phyloP scores from a whole-genome alignment of 2,113 vertebrate species.

The Xiphophorus maculatus region DNA sequence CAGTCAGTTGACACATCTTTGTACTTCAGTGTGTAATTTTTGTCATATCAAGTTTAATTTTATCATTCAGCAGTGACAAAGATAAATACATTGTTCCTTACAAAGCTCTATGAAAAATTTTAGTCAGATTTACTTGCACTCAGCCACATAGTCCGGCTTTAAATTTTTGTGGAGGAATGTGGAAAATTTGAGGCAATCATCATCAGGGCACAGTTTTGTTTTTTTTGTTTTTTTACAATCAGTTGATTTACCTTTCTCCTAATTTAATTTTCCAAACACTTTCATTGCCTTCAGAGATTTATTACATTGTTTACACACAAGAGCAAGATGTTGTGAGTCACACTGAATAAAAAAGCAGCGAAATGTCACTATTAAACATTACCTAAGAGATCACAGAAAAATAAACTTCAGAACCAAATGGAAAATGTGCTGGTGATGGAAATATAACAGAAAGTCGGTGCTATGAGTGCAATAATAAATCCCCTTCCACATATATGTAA shows the following conservation, averaged over 20 bases:
- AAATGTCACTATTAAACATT: conserved; percentile 35
- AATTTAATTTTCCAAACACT: conserved; percentile 16
- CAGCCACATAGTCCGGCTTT: background rate
- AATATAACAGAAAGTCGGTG: conserved; percentile 34
- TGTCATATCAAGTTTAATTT: background rate
- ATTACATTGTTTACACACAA: conserved; percentile 24
- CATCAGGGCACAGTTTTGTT: background rate
- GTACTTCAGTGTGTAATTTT: background rate
- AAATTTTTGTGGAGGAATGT: background rate
- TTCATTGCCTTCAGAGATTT: conserved; percentile 29
- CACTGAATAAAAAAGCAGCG: conserved; percentile 31
- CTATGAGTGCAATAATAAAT: conserved; percentile 39
- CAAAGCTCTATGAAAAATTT: conserved; percentile 8
- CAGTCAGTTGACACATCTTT: background rate
- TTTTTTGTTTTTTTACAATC: background rate
- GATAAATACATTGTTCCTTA: background rate
- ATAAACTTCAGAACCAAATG: conserved; percentile 25
- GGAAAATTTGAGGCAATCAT: background rate
- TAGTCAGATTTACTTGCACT: background rate
- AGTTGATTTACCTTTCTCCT: conserved; percentile 20
- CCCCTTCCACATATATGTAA: conserved; percentile 15
- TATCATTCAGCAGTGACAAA: background rate
- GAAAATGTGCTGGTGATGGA: conserved; percentile 51
- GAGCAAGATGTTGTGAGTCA: conserved; percentile 50
- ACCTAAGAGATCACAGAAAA: conserved; percentile 24